Evolutionary conservation across 2,797 vertebrate species (phyloP).

Genomic region (Simalia tracyae): DNA sequence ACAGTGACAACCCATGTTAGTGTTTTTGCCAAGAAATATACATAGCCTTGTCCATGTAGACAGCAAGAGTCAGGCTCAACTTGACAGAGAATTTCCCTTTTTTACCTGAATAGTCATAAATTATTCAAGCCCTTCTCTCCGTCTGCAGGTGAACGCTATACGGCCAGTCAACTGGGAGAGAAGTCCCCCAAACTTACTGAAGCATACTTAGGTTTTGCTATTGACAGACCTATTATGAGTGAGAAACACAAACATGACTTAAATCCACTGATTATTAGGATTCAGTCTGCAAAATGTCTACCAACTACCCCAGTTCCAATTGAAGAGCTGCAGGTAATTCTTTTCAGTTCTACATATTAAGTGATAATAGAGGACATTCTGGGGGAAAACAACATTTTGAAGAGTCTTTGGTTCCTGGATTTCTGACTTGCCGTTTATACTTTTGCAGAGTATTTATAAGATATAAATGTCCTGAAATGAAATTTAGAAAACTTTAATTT

Average conservation of each 20-base stretch:
- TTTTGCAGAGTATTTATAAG: not conserved
- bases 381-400: not conserved
- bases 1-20: not conserved
- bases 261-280: conserved; percentile 83
- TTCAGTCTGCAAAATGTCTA: conserved; percentile 76
- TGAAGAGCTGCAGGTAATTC: conserved; percentile 76
- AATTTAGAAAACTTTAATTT: not conserved
- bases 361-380: not conserved
- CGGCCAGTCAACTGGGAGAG: conserved; percentile 66
- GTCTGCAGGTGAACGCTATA: conserved; percentile 70
- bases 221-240: conserved; percentile 79
- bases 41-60: not conserved
- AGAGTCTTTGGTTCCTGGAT: not conserved
- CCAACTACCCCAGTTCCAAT: conserved; percentile 75
- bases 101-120: not conserved
- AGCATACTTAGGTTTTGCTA: conserved; percentile 73
- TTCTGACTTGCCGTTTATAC: not conserved
- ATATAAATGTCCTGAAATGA: not conserved
- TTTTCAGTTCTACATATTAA: not conserved
- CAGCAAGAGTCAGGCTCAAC: not conserved
- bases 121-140: not conserved
- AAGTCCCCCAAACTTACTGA: conserved; percentile 67
- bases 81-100: not conserved
- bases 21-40: not conserved
- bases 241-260: conserved; percentile 78